phyloP scores from a whole-genome alignment of 1,140 invertebrate genomes.

The Triops cancriformis region DNA sequence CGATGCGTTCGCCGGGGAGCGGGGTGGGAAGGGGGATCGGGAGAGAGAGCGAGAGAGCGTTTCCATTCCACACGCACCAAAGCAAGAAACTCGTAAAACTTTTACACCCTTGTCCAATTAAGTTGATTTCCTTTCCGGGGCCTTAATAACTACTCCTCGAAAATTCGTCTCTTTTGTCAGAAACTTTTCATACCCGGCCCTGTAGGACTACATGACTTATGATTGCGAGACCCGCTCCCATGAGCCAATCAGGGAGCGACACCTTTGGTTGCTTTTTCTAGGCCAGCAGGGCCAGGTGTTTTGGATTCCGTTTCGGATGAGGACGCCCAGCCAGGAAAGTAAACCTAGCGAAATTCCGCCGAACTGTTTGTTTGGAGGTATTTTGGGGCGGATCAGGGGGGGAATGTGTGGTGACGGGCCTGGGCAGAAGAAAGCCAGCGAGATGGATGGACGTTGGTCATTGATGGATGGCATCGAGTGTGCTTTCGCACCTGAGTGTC shows the following conservation, averaged over 20 bases:
- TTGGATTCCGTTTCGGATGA: too few relatives aligned
- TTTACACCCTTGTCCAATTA: slow-evolving; percentile 14
- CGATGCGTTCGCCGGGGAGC: neutral
- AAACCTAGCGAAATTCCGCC: too few relatives aligned
- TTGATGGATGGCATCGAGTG: neutral
- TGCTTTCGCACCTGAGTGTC: neutral
- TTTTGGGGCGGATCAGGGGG: too few relatives aligned
- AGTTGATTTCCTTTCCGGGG: neutral
- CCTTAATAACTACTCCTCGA: neutral
- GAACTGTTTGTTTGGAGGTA: too few relatives aligned
- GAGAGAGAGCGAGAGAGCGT: neutral
- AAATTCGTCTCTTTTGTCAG: neutral
- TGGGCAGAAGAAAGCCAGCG: neutral
- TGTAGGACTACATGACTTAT: too few relatives aligned
- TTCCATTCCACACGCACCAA: neutral
- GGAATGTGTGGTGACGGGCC: neutral
- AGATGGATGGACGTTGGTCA: neutral
- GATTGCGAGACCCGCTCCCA: too few relatives aligned
- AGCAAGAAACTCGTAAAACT: neutral
- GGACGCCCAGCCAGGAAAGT: too few relatives aligned
- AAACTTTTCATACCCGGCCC: too few relatives aligned
- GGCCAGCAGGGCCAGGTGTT: too few relatives aligned
- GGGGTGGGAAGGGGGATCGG: neutral
- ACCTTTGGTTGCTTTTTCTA: too few relatives aligned
- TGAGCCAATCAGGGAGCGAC: too few relatives aligned